Evolutionary conservation across 1,140 invertebrate genomes (phyloP).

Genomic region (Drosophila virilis): DNA sequence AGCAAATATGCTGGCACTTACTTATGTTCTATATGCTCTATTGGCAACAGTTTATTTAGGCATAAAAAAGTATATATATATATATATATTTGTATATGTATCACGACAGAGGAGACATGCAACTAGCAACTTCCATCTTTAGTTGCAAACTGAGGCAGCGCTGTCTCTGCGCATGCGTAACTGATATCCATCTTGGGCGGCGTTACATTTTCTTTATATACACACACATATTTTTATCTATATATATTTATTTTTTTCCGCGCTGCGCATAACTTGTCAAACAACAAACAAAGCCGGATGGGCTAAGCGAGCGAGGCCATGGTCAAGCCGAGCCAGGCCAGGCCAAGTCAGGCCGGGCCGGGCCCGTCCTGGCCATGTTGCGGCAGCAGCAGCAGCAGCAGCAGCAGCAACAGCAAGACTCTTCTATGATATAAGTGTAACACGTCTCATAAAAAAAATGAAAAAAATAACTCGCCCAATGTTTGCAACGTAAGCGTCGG

Average conservation of each 20-base stretch:
- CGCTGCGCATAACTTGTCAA: conserved; percentile 70
- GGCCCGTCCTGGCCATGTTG: conserved; percentile 14
- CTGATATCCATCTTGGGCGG: conserved; percentile 75
- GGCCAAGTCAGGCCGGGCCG: too few species aligned
- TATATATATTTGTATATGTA: neutral
- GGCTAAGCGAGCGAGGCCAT: conserved; percentile 19
- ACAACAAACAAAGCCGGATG: conserved; percentile 68
- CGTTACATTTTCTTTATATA: conserved; percentile 58
- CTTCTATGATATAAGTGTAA: conserved; percentile 45
- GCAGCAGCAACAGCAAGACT: conserved; percentile 5
- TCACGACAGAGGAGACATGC: conserved; percentile 2
- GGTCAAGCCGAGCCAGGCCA: neutral
- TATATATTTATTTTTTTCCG: conserved; percentile 36
- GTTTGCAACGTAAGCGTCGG: conserved; percentile 34
- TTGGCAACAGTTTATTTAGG: conserved; percentile 1
- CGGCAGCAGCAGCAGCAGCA: conserved; percentile 8
- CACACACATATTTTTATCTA: conserved; percentile 22
- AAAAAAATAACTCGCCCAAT: conserved; percentile 43
- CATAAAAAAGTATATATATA: too few species aligned
- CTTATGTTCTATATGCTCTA: neutral
- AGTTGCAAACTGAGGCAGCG: conserved; percentile 8
- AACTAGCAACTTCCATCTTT: conserved; percentile 7
- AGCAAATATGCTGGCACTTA: neutral
- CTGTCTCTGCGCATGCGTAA: conserved; percentile 67
- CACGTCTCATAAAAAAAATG: conserved; percentile 32